Evolutionary conservation across 2,797 vertebrate genomes (phyloP).

Genomic region (Alcedo quadribrachys): DNA sequence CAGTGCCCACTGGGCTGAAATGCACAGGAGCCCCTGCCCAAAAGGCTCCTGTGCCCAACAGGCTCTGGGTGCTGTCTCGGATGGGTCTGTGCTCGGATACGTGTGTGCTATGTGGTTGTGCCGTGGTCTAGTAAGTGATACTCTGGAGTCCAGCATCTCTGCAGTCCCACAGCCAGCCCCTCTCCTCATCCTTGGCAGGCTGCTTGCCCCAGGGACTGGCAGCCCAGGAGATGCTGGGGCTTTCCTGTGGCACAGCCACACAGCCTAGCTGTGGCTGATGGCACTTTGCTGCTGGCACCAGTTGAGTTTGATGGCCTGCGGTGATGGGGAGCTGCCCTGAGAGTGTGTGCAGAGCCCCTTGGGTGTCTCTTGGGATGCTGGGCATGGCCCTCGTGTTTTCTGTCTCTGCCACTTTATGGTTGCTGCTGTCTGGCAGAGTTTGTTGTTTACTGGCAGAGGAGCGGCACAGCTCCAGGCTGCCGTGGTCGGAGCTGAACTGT

Average conservation of each 20-base stretch:
- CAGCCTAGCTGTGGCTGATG: background rate
- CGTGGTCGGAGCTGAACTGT: fast-evolving
- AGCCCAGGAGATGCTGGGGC: background rate
- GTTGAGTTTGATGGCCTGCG: fast-evolving
- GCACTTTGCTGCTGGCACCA: fast-evolving
- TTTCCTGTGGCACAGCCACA: background rate
- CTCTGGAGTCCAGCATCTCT: background rate
- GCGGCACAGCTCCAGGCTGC: background rate
- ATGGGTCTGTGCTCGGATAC: fast-evolving
- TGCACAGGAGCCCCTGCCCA: background rate
- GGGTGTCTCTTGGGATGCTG: fast-evolving
- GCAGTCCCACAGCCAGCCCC: background rate
- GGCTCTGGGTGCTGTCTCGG: fast-evolving
- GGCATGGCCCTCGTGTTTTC: fast-evolving
- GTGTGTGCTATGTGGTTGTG: fast-evolving
- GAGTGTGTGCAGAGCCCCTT: background rate
- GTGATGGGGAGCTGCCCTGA: background rate
- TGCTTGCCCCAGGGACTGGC: background rate
- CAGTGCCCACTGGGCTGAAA: background rate
- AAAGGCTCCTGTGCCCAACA: background rate
- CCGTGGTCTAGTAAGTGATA: background rate
- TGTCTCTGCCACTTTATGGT: background rate
- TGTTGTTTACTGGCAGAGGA: background rate
- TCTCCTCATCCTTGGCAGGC: background rate
- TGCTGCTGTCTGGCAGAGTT: background rate